A percentile compares a stretch with the other conserved stretches of the same genome.
These are phyloP conservation scores for Poeciliopsis gracilis DNA, from an alignment of 2,797 vertebrate genomes.

Conservation along the genomic window DNA sequence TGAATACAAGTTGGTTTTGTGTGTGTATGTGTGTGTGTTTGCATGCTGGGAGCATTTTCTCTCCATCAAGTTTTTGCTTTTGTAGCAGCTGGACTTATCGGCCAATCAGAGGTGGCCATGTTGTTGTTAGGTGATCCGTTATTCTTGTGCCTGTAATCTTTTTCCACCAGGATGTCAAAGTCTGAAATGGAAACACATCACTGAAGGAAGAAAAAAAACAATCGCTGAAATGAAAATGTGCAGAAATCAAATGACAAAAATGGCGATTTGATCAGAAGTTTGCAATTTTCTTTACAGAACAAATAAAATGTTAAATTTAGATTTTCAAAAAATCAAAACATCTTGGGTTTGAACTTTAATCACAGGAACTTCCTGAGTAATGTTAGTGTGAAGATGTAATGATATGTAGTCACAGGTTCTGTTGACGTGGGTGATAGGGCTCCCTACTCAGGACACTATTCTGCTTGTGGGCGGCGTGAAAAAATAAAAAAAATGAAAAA, in stretches of 20 bases:
- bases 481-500: not conserved
- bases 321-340: no score
- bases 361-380: not conserved
- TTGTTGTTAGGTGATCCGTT: constrained; percentile 67
- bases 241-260: constrained; percentile 38
- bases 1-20: constrained; percentile 67
- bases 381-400: not conserved
- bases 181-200: constrained; percentile 58
- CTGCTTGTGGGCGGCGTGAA: not conserved
- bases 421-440: not conserved
- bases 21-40: constrained; percentile 46
- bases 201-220: constrained; percentile 29
- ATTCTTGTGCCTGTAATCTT: constrained; percentile 68
- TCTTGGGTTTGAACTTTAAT: not conserved
- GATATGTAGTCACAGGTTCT: not conserved
- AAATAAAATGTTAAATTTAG: constrained; percentile 4
- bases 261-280: constrained; percentile 39
- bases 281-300: constrained; percentile 34
- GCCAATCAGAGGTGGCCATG: constrained; percentile 57
- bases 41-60: constrained; percentile 16
- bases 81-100: constrained; percentile 60
- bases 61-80: constrained; percentile 49
- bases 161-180: constrained; percentile 60
- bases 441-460: not conserved
- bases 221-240: constrained; percentile 34